These are phyloP conservation scores for Noctuana brunneofusca DNA, from an alignment of 2,888 invertebrate genomes.

Conservation along the genomic window DNA sequence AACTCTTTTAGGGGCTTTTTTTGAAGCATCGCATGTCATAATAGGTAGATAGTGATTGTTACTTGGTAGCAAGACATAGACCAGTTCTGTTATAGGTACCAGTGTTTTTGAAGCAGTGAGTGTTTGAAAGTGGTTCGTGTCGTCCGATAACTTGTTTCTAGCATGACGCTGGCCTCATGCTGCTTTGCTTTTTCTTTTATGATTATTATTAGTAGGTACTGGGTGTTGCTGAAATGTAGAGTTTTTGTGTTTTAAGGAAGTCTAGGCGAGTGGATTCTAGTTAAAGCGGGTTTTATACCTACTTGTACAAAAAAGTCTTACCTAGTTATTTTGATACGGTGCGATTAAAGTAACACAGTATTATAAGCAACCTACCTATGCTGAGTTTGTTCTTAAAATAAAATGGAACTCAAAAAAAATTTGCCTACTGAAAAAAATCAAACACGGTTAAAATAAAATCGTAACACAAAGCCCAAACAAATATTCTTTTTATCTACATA, in stretches of 20 bases:
- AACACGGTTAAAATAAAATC: neutral
- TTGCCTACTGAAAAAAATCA: too few relatives aligned
- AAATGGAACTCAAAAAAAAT: too few relatives aligned
- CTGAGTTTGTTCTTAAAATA: too few relatives aligned
- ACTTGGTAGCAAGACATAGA: too few relatives aligned
- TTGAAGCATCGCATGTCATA: too few relatives aligned
- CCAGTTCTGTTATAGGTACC: too few relatives aligned
- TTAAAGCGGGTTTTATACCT: neutral
- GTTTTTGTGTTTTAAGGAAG: conserved; percentile 16
- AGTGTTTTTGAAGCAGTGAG: neutral
- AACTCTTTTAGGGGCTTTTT: too few relatives aligned
- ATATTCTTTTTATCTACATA: neutral
- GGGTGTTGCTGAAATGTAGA: conserved; percentile 16
- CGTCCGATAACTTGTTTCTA: neutral
- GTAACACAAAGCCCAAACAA: neutral
- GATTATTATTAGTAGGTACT: conserved; percentile 28
- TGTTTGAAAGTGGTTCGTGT: neutral
- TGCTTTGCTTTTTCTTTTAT: conserved; percentile 40
- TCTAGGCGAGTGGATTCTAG: neutral
- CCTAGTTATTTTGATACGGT: too few relatives aligned
- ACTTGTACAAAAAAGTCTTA: too few relatives aligned
- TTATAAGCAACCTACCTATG: too few relatives aligned
- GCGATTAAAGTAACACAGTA: too few relatives aligned
- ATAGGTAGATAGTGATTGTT: too few relatives aligned
- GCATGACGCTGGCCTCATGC: conserved; percentile 10